Evolutionary conservation across 2,113 vertebrate species (phyloP).

Genomic region (Motacilla tschutschensis): DNA sequence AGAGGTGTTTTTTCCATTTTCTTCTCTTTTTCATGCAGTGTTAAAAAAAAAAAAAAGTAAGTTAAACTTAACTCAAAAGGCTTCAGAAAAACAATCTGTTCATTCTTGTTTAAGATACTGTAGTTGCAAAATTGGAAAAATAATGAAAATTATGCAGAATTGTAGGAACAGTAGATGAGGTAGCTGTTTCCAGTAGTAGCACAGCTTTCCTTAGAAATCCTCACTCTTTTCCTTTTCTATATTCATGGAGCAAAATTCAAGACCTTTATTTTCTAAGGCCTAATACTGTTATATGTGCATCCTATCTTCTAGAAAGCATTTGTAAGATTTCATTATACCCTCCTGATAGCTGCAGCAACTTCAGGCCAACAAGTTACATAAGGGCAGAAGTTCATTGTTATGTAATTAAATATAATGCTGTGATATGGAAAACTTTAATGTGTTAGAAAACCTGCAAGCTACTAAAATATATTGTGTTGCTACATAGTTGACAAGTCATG

Average conservation of each 20-base stretch:
- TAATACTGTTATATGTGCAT: neutral
- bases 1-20: neutral
- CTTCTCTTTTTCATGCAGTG: neutral
- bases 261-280: neutral
- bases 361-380: neutral
- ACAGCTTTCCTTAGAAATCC: neutral
- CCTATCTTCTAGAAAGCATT: neutral
- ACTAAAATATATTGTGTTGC: neutral
- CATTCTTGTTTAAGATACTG: neutral
- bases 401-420: conserved; percentile 8
- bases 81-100: neutral
- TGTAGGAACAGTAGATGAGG: neutral
- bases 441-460: neutral
- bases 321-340: neutral
- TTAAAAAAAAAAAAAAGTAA: neutral
- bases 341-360: neutral
- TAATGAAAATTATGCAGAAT: neutral
- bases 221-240: neutral
- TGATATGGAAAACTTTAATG: neutral
- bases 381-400: conserved; percentile 19
- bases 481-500: neutral
- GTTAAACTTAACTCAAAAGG: neutral
- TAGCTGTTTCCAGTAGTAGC: neutral
- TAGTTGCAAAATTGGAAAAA: neutral
- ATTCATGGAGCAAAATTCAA: neutral